Evolutionary conservation across 2,113 vertebrate species (phyloP).

Genomic region (Menidia beryllina): DNA sequence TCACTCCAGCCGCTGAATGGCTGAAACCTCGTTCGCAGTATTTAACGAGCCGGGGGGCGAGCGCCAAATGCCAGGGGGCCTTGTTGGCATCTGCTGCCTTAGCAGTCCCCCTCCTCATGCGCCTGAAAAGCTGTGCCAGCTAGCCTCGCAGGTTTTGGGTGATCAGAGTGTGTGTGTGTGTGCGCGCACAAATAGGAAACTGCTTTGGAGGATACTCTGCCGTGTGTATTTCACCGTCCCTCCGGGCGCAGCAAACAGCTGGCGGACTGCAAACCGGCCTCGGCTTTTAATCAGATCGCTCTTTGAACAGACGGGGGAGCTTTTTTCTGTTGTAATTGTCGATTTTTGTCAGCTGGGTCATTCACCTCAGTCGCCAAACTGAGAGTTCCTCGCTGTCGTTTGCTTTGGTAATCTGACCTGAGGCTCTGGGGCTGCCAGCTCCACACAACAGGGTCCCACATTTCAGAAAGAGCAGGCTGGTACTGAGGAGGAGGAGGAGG

Average conservation of each 20-base stretch:
- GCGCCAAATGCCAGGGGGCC: conserved; percentile 24
- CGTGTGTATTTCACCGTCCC: neutral
- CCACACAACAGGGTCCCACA: conserved; percentile 7
- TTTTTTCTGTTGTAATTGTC: conserved; percentile 6
- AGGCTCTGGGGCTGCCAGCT: conserved; percentile 17
- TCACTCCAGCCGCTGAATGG: neutral
- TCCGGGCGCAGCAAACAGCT: neutral
- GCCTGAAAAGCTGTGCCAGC: neutral
- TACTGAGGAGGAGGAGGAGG: neutral
- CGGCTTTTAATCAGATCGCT: neutral
- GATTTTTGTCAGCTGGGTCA: conserved; percentile 44
- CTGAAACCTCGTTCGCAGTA: neutral
- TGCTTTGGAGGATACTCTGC: neutral
- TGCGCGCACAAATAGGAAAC: conserved; percentile 16
- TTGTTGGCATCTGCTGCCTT: neutral
- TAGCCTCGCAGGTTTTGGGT: neutral
- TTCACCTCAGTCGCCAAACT: conserved; percentile 54
- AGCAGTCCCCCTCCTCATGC: neutral
- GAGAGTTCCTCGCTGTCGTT: conserved; percentile 25
- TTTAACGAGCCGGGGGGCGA: conserved; percentile 38
- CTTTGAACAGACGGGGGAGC: conserved; percentile 21
- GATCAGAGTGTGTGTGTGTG: too few species aligned
- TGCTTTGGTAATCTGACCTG: conserved; percentile 48
- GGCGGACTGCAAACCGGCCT: neutral
- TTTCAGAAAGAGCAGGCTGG: conserved; percentile 13